phyloP scores from a whole-genome alignment of 2,113 vertebrate genomes.

The Saiga tatarica region DNA sequence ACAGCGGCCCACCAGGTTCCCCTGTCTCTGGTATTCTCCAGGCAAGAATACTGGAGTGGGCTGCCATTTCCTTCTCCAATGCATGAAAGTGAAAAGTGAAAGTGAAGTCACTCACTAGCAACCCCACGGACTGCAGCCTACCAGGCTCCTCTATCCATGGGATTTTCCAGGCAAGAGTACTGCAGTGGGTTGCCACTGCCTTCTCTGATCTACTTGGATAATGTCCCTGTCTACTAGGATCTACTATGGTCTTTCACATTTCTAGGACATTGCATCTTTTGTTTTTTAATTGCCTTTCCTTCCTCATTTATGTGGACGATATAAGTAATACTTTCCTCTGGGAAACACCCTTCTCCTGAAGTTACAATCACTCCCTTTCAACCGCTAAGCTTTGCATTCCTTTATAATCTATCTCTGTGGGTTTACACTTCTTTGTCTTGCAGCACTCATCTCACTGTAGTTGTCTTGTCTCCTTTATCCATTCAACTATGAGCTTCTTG shows the following conservation, averaged over 20 bases:
- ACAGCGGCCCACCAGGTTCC: too few relatives aligned
- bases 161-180: too few relatives aligned
- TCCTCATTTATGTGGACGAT: not conserved
- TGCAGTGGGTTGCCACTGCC: too few relatives aligned
- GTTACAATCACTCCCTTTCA: not conserved
- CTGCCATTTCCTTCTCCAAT: too few relatives aligned
- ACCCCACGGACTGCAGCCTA: too few relatives aligned
- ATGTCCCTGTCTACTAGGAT: not conserved
- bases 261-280: not conserved
- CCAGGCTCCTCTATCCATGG: too few relatives aligned
- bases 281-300: not conserved
- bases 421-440: not conserved
- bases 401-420: not conserved
- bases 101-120: too few relatives aligned
- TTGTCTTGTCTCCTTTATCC: not conserved
- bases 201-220: not conserved
- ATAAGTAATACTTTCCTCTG: not conserved
- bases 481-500: not conserved
- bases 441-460: not conserved
- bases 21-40: too few relatives aligned
- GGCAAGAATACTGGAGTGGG: too few relatives aligned
- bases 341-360: not conserved
- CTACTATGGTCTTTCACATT: not conserved
- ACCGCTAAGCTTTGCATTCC: rapidly evolving
- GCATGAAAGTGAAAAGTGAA: too few relatives aligned